Base-by-base conservation (phyloP, 2,888 invertebrate genomes). In the Hydropsyche betteni region DNA sequence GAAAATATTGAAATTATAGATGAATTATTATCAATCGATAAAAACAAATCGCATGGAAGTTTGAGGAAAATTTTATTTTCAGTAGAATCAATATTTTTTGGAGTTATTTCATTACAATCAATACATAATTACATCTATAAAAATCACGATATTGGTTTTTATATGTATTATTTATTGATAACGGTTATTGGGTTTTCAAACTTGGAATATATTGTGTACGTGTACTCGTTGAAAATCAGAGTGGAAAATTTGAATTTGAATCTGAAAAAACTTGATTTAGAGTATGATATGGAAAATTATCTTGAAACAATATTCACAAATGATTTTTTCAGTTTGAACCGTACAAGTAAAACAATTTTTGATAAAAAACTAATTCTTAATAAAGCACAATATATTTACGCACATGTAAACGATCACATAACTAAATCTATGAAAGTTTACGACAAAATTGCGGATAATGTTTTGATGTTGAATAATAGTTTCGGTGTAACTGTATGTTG, bases 371-470 rank as follows among this genome's bases (percentile, higher is more conserved):
- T 16, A 33, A 4, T 61, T 33, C 7, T 24, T 24, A n/a, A 55
- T 61, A 24, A 61, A 61, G 34, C 33, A 33, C 33, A 33, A 55
- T 7, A 70, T n/a, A 24, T 52, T 71, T 5, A 71, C 3, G 10
- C 12, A 38, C 44, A 12, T 12, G 36, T 44, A n/a, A 71, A 16
- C 0, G 38, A 55, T 12, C 10, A 72, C 8, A 72, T 72, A 6
- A 4, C 58, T 14, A 14, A 38, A 10, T 44, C 55, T 12, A 72
- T 72, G 72, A 58, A 16, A 58, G 72, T 58, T 14, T 72, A 72
- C 34, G 72, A 72, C 58, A 72, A 72, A 38, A 58, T 72, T 8
- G 58, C 72, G 4, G 72, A 72, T 72, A 58, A 58, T 44, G 36
- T 52, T 36, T 58, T 38, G 8, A 34, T 72, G 6, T 3, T 72